Base-by-base conservation (phyloP, 2,888 invertebrate genomes). In the Limnephilus rhombicus region DNA sequence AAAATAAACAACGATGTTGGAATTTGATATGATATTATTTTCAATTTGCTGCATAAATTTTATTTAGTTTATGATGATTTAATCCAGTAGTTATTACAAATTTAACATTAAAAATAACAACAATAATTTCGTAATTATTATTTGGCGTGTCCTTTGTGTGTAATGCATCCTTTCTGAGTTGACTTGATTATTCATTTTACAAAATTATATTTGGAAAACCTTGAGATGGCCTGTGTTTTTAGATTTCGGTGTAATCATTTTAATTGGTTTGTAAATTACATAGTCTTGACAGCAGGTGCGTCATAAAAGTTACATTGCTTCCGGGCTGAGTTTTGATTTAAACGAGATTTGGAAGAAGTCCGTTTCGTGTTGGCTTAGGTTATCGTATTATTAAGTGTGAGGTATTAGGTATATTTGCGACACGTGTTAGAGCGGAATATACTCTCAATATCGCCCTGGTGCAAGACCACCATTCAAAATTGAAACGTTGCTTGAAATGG, bases 201-300 rank as follows among this genome's bases (percentile, higher is more conserved):
- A 83, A 83, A 83, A 83, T 83, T 24, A 83, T 37, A 83, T 83
- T 83, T 37, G 83, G 37, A 18, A 83, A 83, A 83, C 83, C 83
- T 83, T 83, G 83, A n/a, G 37, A 83, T 24, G 18, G 37, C 37
- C 83, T 83, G 37, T 83, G 24, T 24, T 24, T 68, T 68, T 41
- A 37, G 83, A 37, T 13, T 83, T 86, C 86, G 45, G n/a, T 45
- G 45, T 86, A 41, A 86, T 45, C 29, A 45, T 86, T 86, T 86
- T 86, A 86, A 86, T 86, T 86, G 86, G 86, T 45, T 86, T 86
- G 45, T 86, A 86, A 86, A 86, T 86, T 86, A 86, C 45, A 29
- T 45, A 45, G 45, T 86, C 86, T 86, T 29, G 86, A 45, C 86
- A 86, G 86, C 29, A 45, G 68, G 86, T 45, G 29, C 49, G 41